Conservation (phyloP, 1,140 invertebrate species). For the Drosophila truncata region DNA sequence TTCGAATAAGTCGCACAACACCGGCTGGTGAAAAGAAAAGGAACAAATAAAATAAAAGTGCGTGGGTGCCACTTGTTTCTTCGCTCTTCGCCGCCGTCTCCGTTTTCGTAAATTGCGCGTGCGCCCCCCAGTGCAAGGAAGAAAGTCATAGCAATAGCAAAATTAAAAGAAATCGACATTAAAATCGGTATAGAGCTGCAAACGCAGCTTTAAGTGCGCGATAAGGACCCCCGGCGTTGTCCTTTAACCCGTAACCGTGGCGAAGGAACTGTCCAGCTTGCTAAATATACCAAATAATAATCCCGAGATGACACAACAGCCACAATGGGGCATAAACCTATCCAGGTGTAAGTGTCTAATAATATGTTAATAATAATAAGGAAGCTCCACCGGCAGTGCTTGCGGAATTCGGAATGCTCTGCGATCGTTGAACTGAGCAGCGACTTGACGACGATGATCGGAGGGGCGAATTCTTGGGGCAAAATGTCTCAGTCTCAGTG, state of each 20-base stretch:
- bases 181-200: neutral
- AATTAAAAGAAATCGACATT: slow-evolving; percentile 8
- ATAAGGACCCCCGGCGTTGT: slow-evolving; percentile 34
- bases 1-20: neutral
- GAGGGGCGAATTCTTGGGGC: slow-evolving; percentile 54
- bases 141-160: slow-evolving; percentile 1
- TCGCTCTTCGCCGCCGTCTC: neutral
- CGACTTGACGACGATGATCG: no score
- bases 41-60: slow-evolving; percentile 6
- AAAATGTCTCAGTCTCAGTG: slow-evolving; percentile 43
- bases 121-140: slow-evolving; percentile 28
- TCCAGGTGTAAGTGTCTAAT: slow-evolving; percentile 79
- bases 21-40: slow-evolving; percentile 1
- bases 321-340: slow-evolving; percentile 80
- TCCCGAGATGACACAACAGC: slow-evolving; percentile 80
- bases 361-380: slow-evolving; percentile 5
- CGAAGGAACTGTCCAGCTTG: slow-evolving; percentile 68
- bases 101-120: slow-evolving; percentile 34
- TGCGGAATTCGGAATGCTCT: slow-evolving; percentile 35
- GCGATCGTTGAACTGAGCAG: slow-evolving; percentile 62
- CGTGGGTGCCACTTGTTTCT: slow-evolving; percentile 14
- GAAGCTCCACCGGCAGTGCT: slow-evolving; percentile 12
- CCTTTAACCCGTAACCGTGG: slow-evolving; percentile 56
- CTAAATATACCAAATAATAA: slow-evolving; percentile 62
- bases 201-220: slow-evolving; percentile 11